These are phyloP conservation scores for Drosophila subquinaria DNA, from an alignment of 2,888 invertebrate genomes.

Conservation along the genomic window DNA sequence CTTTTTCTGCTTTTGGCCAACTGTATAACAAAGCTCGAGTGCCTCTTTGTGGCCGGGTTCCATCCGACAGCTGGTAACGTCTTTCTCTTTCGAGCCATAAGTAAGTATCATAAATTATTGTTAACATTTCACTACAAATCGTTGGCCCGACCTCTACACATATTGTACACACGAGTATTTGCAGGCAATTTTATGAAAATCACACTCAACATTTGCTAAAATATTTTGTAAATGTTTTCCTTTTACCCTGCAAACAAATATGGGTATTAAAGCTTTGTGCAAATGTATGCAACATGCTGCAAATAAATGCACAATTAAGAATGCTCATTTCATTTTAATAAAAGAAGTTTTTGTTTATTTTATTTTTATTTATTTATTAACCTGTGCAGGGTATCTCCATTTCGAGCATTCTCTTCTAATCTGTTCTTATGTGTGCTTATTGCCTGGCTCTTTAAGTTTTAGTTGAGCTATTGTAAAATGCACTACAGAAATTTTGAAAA, in stretches of 20 bases:
- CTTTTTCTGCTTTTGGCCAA: slow-evolving; percentile 2
- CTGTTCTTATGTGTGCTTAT: slow-evolving; percentile 8
- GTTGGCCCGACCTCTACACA: neutral
- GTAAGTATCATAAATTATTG: slow-evolving; percentile 46
- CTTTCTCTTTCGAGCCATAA: slow-evolving; percentile 7
- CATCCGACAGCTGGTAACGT: slow-evolving; percentile 5
- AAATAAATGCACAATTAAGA: neutral
- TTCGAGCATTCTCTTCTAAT: neutral
- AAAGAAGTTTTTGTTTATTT: too few relatives aligned
- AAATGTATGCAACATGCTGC: neutral
- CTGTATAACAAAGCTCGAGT: neutral
- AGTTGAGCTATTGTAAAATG: slow-evolving; percentile 10
- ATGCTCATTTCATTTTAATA: too few relatives aligned
- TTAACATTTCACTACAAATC: slow-evolving; percentile 46
- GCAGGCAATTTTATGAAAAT: slow-evolving; percentile 40
- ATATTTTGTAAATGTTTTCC: slow-evolving; percentile 30
- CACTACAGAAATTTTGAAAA: slow-evolving; percentile 6
- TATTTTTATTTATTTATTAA: too few relatives aligned
- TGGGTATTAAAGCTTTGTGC: neutral
- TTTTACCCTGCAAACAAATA: neutral
- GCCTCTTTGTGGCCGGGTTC: neutral
- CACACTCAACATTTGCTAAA: slow-evolving; percentile 22
- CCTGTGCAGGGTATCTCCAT: neutral
- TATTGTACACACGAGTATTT: slow-evolving; percentile 14
- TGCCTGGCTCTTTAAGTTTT: slow-evolving; percentile 13